Conservation (phyloP, 2,113 vertebrate genomes). For the Hippolais icterina region DNA sequence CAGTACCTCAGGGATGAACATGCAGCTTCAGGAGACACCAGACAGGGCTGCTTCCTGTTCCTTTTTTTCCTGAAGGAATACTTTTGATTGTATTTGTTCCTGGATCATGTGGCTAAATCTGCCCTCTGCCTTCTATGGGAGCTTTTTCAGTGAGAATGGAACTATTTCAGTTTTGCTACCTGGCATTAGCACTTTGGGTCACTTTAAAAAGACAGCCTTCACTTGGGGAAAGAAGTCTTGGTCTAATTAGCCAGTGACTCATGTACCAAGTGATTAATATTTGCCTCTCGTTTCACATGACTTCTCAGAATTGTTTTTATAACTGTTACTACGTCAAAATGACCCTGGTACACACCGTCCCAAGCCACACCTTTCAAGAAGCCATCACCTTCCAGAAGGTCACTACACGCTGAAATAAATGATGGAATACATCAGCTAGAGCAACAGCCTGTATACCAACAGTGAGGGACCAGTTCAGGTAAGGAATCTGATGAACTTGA, state of each 20-base stretch:
- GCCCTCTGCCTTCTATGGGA: not conserved
- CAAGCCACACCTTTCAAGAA: not conserved
- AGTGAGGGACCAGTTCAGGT: not conserved
- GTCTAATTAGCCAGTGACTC: constrained; percentile 18
- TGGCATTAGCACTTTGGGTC: not conserved
- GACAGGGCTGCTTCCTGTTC: not conserved
- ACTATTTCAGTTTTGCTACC: not conserved
- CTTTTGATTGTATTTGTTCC: not conserved
- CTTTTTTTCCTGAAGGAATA: not conserved
- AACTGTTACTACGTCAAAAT: not conserved
- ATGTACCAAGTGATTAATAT: not conserved
- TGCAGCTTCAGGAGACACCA: not conserved
- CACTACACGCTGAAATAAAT: not conserved
- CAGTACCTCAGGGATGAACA: not conserved
- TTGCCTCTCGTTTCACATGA: not conserved
- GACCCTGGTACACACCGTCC: not conserved
- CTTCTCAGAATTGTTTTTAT: not conserved
- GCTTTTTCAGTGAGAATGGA: not conserved
- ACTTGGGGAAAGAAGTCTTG: not conserved
- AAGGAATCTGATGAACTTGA: not conserved
- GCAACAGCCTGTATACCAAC: rapidly evolving
- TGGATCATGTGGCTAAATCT: not conserved
- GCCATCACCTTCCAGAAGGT: not conserved
- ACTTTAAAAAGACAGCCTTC: not conserved
- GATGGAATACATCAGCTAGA: not conserved